A percentile compares a stretch with the other conserved stretches of the same genome.
Evolutionary conservation across 2,888 invertebrate species (phyloP).

Genomic region (Spicauda simplicius): DNA sequence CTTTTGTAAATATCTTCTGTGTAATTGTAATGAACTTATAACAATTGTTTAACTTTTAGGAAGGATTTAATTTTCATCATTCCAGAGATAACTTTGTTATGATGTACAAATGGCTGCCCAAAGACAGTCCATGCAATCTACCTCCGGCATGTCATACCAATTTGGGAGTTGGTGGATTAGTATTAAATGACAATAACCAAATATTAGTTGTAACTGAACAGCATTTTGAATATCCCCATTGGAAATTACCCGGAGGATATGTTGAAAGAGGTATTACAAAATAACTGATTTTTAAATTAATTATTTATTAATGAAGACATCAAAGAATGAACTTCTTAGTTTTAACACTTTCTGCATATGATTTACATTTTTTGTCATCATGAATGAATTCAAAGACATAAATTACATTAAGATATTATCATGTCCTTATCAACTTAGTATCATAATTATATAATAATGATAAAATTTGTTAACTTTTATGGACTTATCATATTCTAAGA

Average conservation of each 20-base stretch:
- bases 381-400: no score
- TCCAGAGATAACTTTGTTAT: conserved; percentile 91
- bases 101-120: conserved; percentile 92
- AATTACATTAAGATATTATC: no score
- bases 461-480: no score
- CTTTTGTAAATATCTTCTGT: no score
- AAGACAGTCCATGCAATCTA: conserved; percentile 84
- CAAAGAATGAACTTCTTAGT: neutral
- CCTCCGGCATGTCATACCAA: conserved; percentile 92
- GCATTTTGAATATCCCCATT: conserved; percentile 84
- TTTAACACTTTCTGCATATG: no score
- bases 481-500: no score
- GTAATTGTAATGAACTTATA: no score
- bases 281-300: neutral
- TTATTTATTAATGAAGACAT: neutral
- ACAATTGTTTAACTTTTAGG: no score
- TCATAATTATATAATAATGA: no score
- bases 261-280: conserved; percentile 26
- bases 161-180: conserved; percentile 93
- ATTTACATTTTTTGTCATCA: no score
- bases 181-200: conserved; percentile 90
- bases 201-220: conserved; percentile 92
- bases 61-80: conserved; percentile 95
- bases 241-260: conserved; percentile 97
- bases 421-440: no score